phyloP scores from a whole-genome alignment of 2,797 vertebrate species.

The Sebastes baramenuke region DNA sequence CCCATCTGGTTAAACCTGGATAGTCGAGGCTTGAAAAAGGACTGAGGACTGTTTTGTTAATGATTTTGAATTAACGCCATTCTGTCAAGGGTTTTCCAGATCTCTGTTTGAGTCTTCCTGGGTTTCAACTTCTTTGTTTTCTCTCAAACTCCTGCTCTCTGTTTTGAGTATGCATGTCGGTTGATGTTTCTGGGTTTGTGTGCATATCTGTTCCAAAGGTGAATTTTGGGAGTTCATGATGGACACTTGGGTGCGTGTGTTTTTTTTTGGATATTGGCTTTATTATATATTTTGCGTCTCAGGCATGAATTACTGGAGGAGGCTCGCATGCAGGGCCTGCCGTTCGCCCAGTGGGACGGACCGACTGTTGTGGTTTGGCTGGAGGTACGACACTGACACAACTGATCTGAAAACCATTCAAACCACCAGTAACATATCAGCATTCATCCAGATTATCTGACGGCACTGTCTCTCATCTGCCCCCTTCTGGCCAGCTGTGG shows the following conservation, averaged over 20 bases:
- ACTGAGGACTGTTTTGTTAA: too few relatives aligned
- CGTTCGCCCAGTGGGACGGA: constrained; percentile 97
- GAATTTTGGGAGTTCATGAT: neutral
- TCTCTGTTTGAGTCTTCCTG: constrained; percentile 20
- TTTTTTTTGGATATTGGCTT: neutral
- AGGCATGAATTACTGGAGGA: constrained; percentile 96
- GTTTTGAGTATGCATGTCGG: constrained; percentile 55
- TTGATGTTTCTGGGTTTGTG: constrained; percentile 10
- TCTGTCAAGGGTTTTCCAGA: constrained; percentile 5
- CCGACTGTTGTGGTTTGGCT: constrained; percentile 97
- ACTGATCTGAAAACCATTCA: neutral
- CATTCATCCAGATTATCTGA: neutral
- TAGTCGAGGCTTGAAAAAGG: neutral
- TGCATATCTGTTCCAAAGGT: neutral
- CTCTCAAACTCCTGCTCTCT: constrained; percentile 54
- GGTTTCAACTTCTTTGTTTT: constrained; percentile 33
- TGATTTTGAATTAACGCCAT: neutral
- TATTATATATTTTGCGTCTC: constrained; percentile 20
- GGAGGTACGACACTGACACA: constrained; percentile 83
- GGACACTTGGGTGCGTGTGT: neutral
- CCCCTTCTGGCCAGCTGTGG: constrained; percentile 88
- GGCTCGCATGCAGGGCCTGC: constrained; percentile 92
- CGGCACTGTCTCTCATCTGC: neutral
- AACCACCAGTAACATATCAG: neutral
- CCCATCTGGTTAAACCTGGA: neutral